A percentile compares a stretch with the other conserved stretches of the same genome.
Evolutionary conservation across 2,888 invertebrate species (phyloP).

Genomic region (Chydorus sphaericus): DNA sequence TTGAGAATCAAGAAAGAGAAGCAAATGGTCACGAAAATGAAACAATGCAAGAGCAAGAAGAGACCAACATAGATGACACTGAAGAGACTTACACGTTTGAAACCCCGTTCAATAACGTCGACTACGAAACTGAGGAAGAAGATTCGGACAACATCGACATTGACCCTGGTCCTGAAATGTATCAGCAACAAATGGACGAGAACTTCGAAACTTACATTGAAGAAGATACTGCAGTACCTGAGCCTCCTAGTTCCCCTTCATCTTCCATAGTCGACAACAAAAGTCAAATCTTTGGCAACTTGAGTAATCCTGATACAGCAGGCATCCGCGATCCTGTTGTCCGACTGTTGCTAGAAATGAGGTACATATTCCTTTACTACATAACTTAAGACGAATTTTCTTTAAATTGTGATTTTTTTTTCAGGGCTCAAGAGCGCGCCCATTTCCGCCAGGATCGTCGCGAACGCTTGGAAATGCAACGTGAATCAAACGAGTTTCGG

Average conservation of each 20-base stretch:
- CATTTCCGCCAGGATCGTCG: background rate
- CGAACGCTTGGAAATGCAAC: background rate
- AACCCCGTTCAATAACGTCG: too few relatives aligned
- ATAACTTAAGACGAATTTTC: too few relatives aligned
- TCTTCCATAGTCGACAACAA: background rate
- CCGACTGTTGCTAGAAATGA: background rate
- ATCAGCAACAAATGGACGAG: background rate
- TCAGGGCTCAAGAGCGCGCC: background rate
- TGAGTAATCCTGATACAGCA: background rate
- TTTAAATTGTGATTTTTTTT: too few relatives aligned
- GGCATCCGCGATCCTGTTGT: background rate
- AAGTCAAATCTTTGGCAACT: background rate
- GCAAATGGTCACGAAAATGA: background rate
- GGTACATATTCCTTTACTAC: too few relatives aligned
- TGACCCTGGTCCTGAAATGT: background rate
- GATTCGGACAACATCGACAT: background rate
- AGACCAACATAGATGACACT: background rate
- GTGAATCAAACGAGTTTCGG: background rate
- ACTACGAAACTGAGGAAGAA: background rate
- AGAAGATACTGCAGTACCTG: too few relatives aligned
- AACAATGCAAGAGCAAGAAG: background rate
- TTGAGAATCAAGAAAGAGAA: background rate
- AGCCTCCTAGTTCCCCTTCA: background rate
- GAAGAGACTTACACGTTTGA: too few relatives aligned
- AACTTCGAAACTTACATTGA: background rate